These are phyloP conservation scores for Amphiprion clarkii DNA, from an alignment of 2,797 vertebrate genomes.

Conservation along the genomic window DNA sequence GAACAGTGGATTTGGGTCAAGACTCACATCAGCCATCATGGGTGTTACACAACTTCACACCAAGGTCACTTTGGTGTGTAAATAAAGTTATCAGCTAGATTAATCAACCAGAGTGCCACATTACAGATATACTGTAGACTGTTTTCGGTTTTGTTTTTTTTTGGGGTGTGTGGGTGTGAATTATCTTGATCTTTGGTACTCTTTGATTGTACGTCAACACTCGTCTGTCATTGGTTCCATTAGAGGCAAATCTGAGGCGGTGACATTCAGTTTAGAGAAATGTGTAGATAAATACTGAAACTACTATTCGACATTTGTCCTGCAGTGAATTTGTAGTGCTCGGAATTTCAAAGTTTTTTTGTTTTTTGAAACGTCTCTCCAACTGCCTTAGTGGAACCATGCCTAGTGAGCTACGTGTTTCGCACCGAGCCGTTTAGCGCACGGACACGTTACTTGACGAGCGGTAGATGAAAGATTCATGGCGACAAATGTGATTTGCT, in stretches of 20 bases:
- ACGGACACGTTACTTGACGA: slow-evolving; percentile 21
- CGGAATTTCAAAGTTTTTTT: neutral
- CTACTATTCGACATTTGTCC: fast-evolving
- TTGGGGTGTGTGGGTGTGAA: neutral
- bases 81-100: neutral
- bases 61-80: no score
- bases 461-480: neutral
- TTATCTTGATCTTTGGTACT: slow-evolving; percentile 29
- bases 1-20: no score
- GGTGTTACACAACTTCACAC: no score
- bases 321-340: fast-evolving
- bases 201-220: slow-evolving; percentile 41
- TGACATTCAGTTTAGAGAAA: neutral
- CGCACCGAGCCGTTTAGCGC: neutral
- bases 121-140: neutral
- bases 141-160: no score
- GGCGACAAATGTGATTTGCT: neutral
- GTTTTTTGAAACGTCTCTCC: fast-evolving
- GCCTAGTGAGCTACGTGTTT: neutral
- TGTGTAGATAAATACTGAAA: fast-evolving
- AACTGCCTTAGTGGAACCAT: slow-evolving; percentile 47
- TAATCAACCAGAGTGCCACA: neutral
- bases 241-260: neutral
- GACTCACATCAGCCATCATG: no score
- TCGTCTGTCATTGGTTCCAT: neutral